Evolutionary conservation across 2,888 invertebrate genomes (phyloP).

Genomic region (Hesperia comma): DNA sequence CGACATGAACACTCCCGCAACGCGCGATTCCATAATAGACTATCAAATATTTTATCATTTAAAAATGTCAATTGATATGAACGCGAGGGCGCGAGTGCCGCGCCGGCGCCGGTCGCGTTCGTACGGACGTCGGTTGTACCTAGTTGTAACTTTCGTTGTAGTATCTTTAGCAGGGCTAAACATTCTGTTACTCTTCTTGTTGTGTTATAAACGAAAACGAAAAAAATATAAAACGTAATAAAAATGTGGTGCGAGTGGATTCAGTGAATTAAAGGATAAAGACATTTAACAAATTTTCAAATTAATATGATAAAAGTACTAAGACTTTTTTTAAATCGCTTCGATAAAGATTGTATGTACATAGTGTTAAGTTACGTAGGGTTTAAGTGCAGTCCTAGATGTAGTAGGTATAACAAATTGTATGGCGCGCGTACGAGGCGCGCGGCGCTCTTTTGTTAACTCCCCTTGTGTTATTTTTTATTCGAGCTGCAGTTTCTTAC

Average conservation of each 20-base stretch:
- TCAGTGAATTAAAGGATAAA: constrained; percentile 76
- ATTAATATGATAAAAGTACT: constrained; percentile 81
- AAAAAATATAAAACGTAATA: constrained; percentile 53
- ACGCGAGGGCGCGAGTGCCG: constrained; percentile 47
- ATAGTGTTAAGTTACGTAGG: constrained; percentile 77
- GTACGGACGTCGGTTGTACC: constrained; percentile 69
- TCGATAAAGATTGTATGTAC: constrained; percentile 80
- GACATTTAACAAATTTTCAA: constrained; percentile 84
- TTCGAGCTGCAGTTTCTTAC: constrained; percentile 53
- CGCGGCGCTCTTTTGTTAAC: constrained; percentile 49
- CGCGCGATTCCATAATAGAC: constrained; percentile 71
- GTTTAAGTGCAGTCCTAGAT: constrained; percentile 76
- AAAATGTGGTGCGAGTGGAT: constrained; percentile 77
- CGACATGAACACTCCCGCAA: constrained; percentile 36
- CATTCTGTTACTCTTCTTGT: constrained; percentile 70
- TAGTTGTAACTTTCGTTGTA: constrained; percentile 73
- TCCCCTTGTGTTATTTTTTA: constrained; percentile 43
- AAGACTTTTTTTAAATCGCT: constrained; percentile 81
- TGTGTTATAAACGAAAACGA: constrained; percentile 67
- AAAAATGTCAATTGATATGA: constrained; percentile 67
- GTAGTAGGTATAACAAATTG: constrained; percentile 84
- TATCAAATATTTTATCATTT: constrained; percentile 71
- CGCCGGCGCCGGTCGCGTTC: constrained; percentile 42
- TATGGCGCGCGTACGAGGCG: constrained; percentile 56
- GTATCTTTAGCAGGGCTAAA: constrained; percentile 70